Conservation (phyloP, 1,140 invertebrate species). For the Venustaconcha ellipsiformis region DNA sequence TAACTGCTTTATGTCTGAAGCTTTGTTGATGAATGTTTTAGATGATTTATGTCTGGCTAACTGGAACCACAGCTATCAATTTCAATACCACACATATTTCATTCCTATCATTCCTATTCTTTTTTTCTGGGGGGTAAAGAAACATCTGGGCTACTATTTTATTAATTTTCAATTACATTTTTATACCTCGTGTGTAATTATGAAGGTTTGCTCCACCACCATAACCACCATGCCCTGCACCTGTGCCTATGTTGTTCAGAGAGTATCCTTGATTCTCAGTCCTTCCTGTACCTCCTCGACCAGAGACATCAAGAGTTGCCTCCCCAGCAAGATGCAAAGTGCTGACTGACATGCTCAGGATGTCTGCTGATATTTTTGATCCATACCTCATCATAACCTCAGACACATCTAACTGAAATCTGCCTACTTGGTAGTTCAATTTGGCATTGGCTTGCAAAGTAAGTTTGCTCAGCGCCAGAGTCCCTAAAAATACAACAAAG, state of each 20-base stretch:
- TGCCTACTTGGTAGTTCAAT: constrained; percentile 35
- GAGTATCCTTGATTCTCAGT: constrained; percentile 7
- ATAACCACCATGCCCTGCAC: constrained; percentile 53
- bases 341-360: constrained; percentile 37
- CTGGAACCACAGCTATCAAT: too few relatives aligned
- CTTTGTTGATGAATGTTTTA: too few relatives aligned
- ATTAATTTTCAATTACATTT: too few relatives aligned
- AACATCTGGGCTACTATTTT: too few relatives aligned
- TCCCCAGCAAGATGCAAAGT: constrained; percentile 48
- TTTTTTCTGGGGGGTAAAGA: too few relatives aligned
- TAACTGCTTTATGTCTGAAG: too few relatives aligned
- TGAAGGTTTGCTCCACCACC: constrained; percentile 43
- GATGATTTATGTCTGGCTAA: too few relatives aligned
- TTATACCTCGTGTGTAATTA: constrained; percentile 23
- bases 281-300: constrained; percentile 8
- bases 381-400: constrained; percentile 49
- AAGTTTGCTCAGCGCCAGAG: constrained; percentile 39
- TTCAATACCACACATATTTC: too few relatives aligned
- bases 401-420: constrained; percentile 41
- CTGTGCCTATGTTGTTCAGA: constrained; percentile 20
- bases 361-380: constrained; percentile 40
- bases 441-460: constrained; percentile 43
- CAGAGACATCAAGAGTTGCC: constrained; percentile 41
- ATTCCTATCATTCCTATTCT: too few relatives aligned
- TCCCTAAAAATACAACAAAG: constrained; percentile 29